These are phyloP conservation scores for Aphis craccivora DNA, from an alignment of 1,140 invertebrate genomes.

Conservation along the genomic window DNA sequence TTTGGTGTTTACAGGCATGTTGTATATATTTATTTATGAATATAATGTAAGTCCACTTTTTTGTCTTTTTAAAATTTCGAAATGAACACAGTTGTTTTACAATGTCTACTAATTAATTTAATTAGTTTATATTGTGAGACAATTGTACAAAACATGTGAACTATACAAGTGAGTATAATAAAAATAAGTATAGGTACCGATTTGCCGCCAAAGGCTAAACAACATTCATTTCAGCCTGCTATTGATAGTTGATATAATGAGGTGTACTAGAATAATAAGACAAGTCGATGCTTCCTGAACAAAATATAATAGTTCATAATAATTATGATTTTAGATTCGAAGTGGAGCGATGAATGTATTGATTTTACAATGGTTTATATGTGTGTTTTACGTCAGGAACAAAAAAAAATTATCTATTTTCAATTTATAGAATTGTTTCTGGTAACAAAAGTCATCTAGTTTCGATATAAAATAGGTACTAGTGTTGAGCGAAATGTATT, in stretches of 20 bases:
- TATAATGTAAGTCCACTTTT: background rate
- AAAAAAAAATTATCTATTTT: background rate
- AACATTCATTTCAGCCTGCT: background rate
- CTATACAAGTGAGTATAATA: background rate
- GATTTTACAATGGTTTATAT: background rate
- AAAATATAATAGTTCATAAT: background rate
- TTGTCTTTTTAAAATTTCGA: background rate
- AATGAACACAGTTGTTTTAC: background rate
- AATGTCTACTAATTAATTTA: conserved; percentile 1
- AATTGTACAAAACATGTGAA: background rate
- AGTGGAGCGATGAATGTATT: background rate
- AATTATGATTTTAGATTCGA: background rate
- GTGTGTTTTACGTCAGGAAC: background rate
- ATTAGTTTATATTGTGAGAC: background rate
- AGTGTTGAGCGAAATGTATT: too few species aligned
- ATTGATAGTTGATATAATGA: background rate
- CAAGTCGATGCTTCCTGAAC: background rate
- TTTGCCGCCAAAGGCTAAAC: background rate
- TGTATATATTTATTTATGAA: background rate
- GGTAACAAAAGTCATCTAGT: background rate
- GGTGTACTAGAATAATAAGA: background rate
- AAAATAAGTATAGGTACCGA: background rate
- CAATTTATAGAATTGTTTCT: background rate
- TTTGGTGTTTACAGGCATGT: background rate
- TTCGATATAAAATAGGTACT: too few species aligned